Evolutionary conservation across 1,140 invertebrate genomes (phyloP), one percentile per base, ranked within the genome.

Genomic region (Drosophila suzukii): DNA sequence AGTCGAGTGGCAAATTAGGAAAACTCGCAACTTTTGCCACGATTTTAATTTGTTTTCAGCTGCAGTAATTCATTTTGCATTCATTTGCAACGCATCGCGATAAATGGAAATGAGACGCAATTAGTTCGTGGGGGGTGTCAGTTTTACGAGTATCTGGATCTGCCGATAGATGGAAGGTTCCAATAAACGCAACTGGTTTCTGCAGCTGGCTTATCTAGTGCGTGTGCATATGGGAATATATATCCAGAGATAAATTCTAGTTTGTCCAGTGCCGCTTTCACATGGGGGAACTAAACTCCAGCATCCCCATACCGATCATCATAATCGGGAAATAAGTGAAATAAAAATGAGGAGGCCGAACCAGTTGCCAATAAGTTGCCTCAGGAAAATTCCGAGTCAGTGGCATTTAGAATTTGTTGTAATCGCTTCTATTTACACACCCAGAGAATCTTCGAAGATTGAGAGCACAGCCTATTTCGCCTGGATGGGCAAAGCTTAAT

Each of bases 41-140:
- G 84, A 76, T 82, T 86, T 86, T 86, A 88, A 86, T 86, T 86
- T 88, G 82, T 65, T 82, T 88, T 68, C 70, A 65, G 74, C 62
- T 49, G 70, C 39, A 65, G 70, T 86, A 88, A 79, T 76, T 88
- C 82, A 86, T 57, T 70, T 70, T 60, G 30, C 34, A 65, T 71
- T 53, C 43, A 32, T n/a, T n/a, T n/a, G n/a, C 43, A 32, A 76
- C 75, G 76, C 57, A 83, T 60, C 76, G 82, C 76, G 82, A 88
- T 85, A 72, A 85, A 85, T 85, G 68, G 78, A 81, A 85, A 85
- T 85, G 78, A 75, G 78, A 46, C 66, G 73, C 84, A 86, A 86
- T 86, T 88, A 86, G 83, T 86, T 72, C 71, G 82, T 86, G 82
- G 82, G 82, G 82, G 82, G 83, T 82, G 83, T 78, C 47, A 36